phyloP scores from a whole-genome alignment of 2,888 invertebrate species.

The Mesochorus sp. region DNA sequence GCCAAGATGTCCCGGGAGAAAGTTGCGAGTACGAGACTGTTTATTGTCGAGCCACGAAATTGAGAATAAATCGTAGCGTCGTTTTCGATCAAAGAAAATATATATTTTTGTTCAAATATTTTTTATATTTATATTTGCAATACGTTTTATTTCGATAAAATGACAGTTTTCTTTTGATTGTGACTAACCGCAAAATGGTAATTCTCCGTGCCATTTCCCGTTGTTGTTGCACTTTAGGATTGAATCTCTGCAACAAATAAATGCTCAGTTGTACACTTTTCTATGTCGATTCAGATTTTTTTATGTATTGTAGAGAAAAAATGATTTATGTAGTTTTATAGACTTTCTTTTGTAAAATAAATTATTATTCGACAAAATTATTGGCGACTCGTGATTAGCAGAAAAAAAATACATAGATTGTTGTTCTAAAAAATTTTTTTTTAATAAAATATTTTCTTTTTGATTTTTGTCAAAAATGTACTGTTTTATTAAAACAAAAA shows the following conservation, averaged over 20 bases:
- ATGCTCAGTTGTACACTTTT: too few relatives aligned
- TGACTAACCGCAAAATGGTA: conserved; percentile 92
- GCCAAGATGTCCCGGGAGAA: conserved; percentile 42
- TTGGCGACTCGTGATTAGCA: too few relatives aligned
- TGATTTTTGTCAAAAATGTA: too few relatives aligned
- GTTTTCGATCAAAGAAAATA: conserved; percentile 35
- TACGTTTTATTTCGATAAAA: not conserved
- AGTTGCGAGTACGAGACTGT: conserved; percentile 44
- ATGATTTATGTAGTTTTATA: too few relatives aligned
- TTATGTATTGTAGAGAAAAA: too few relatives aligned
- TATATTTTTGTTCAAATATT: conserved; percentile 17
- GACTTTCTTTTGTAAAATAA: too few relatives aligned
- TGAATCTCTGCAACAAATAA: conserved; percentile 82
- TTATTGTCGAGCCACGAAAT: conserved; percentile 13
- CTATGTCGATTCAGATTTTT: not conserved
- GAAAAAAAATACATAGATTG: too few relatives aligned
- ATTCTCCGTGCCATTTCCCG: conserved; percentile 91
- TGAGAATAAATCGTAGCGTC: conserved; percentile 29
- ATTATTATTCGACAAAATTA: too few relatives aligned
- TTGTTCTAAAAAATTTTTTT: too few relatives aligned
- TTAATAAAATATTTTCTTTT: not conserved
- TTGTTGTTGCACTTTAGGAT: conserved; percentile 87
- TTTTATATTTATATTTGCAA: not conserved
- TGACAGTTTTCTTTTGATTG: not conserved
- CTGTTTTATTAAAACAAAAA: too few relatives aligned